Base-by-base conservation (phyloP, 2,797 vertebrate genomes). In the Sandelia bainsii region DNA sequence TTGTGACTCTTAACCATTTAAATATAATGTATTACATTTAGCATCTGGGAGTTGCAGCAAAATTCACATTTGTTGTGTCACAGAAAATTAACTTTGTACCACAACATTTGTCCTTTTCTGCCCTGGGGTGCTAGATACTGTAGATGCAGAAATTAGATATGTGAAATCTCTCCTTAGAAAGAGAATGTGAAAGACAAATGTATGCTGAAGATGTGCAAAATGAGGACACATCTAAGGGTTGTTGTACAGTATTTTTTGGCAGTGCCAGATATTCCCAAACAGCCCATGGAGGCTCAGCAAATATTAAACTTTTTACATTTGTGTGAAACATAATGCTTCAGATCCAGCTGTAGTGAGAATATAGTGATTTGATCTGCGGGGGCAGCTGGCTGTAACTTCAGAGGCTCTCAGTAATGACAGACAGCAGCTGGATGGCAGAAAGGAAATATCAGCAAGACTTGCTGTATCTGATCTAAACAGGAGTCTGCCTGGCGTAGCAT, bases 341-440 rank as follows among this genome's bases (percentile, higher is more conserved):
- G 13, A 62, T 59, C 61, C 62, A 69, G 56, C 29, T 61, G 9
- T 8, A 6, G 66, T 64, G 60, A 51, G 58, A 80, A 54, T 62
- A 48, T 11, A 67, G 37, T 34, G 73, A 56, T 72, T 22, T 80
- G 77, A 90, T 79, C 44, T 68, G 64, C 60, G 32, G 66, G 46
- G 69, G 53, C 86, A 92, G 86, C 87, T 91, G 89, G 62, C 75
- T 75, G 81, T 63, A 69, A 90, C 79, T 84, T 86, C 84, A 87
- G 79, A 85, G 75, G 57, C 63, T 62, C 59, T 75, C 9, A 22
- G 70, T 86, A 73, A 83, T 83, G 78, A 83, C 73, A 68, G 63
- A 80, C 81, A 82, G 85, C 90, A 92, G 88, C 91, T 93, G 91
- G 77, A 83, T 80, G 73, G 75, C 75, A 89, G 70, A 72, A 23